Conservation (phyloP, 2,888 invertebrate species). For the Sinopyrophorus schimmeli region DNA sequence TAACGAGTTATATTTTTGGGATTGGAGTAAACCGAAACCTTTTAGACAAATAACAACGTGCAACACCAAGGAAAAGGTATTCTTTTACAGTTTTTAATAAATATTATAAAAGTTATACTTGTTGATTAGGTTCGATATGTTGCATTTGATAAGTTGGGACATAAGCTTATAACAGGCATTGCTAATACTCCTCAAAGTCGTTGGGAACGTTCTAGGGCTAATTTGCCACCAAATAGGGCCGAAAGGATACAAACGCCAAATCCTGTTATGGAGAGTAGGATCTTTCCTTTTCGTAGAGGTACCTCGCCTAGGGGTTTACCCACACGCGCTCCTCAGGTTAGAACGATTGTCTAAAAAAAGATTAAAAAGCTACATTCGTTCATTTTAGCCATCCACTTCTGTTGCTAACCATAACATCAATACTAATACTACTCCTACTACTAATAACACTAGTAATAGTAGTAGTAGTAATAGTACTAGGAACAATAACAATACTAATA, state of each 20-base stretch:
- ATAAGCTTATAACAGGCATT: constrained; percentile 83
- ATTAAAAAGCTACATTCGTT: too few relatives aligned
- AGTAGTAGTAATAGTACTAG: too few relatives aligned
- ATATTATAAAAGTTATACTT: constrained; percentile 5
- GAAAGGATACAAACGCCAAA: constrained; percentile 48
- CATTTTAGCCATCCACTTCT: constrained; percentile 11
- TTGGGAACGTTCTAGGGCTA: constrained; percentile 54
- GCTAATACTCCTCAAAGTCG: constrained; percentile 63
- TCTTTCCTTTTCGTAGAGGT: constrained; percentile 46
- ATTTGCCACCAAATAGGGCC: constrained; percentile 11
- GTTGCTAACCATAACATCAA: too few relatives aligned
- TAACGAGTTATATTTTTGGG: constrained; percentile 87
- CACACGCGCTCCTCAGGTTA: constrained; percentile 10
- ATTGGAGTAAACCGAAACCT: constrained; percentile 79
- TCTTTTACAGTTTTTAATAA: constrained; percentile 38
- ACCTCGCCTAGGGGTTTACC: constrained; percentile 50
- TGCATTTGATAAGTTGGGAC: constrained; percentile 79
- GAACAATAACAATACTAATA: too few relatives aligned
- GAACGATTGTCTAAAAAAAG: background rate
- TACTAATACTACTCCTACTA: too few relatives aligned
- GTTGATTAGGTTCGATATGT: constrained; percentile 69
- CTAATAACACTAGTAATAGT: too few relatives aligned
- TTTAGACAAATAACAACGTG: constrained; percentile 76
- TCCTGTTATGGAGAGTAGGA: constrained; percentile 48
- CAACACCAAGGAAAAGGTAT: constrained; percentile 77